Evolutionary conservation across 2,888 invertebrate species (phyloP), one percentile per base, ranked within the genome.

Genomic region (Cepaea hortensis): DNA sequence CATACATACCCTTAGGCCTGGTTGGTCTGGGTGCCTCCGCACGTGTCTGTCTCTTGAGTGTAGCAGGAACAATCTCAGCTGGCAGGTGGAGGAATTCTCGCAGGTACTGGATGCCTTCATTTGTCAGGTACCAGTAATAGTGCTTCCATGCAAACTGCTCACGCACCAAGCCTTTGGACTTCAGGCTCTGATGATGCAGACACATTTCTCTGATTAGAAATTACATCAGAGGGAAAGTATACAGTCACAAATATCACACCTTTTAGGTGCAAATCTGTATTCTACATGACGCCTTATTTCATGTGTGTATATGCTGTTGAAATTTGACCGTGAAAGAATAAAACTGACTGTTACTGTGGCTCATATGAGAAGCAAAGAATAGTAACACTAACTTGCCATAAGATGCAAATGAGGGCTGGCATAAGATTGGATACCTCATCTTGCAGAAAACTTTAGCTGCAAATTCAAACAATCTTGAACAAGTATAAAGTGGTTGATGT

Each of bases 111-210:
- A 99, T 99, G 91, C 99, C 99, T 93, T 99, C 98, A 94, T 99
- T 99, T 90, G 98, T 99, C 91, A 99, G 96, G 95, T 98, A 98
- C 99, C 99, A 99, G 95, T 99, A 99, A 94, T 97, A 99, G 95
- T 99, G 99, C 93, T 99, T 96, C 99, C 99, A 99, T 6, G 99
- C 99, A 95, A 99, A 99, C 95, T 99, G 99, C 96, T 99, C 99
- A 95, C 97, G 98, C 20, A 99, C 99, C 93, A 97, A 97, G 88
- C 99, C 99, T 94, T 97, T 96, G 4, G 99, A 99, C 95, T 98
- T 98, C 91, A 99, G 95, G 15, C 98, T 98, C 96, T 96, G 93
- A 46, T 6, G 35, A 79, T 35, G 62, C 7, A 62, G 13, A 15
- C 3, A 48, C 13, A 75, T 20, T 68, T 18, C 1, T n/a, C 5